Percentiles rank a stretch among this genome's conserved stretches.
Conservation (phyloP, 2,888 invertebrate genomes). For the Folsomia candida region DNA sequence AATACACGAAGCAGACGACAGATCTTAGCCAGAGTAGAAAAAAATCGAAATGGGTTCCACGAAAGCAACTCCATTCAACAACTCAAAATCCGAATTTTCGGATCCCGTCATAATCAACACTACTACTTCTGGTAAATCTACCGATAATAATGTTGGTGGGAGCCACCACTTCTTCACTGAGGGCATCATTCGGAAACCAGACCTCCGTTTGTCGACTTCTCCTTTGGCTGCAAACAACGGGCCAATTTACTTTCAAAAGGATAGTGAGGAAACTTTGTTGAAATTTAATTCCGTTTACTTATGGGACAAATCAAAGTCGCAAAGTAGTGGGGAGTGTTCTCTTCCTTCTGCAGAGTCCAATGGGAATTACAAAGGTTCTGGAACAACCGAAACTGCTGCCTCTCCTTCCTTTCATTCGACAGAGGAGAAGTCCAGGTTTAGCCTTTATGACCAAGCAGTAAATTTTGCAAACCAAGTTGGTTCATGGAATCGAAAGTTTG, state of each 20-base stretch:
- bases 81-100: neutral
- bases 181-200: neutral
- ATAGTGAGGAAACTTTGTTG: neutral
- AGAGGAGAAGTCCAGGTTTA: neutral
- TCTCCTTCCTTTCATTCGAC: neutral
- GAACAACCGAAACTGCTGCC: neutral
- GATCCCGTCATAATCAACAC: neutral
- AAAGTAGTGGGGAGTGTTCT: constrained; percentile 4
- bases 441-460: neutral
- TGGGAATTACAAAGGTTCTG: neutral
- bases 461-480: constrained; percentile 17
- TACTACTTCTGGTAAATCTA: neutral
- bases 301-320: constrained; percentile 7
- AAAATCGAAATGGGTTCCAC: neutral
- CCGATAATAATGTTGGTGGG: neutral
- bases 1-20: neutral
- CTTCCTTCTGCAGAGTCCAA: neutral
- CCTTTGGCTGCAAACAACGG: neutral
- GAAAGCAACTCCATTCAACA: neutral
- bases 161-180: neutral
- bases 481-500: constrained; percentile 28
- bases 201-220: neutral
- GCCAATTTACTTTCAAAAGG: constrained; percentile 1
- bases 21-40: neutral
- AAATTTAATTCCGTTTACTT: neutral